These are phyloP conservation scores for Numida meleagris DNA, from an alignment of 2,113 vertebrate species.

Conservation along the genomic window DNA sequence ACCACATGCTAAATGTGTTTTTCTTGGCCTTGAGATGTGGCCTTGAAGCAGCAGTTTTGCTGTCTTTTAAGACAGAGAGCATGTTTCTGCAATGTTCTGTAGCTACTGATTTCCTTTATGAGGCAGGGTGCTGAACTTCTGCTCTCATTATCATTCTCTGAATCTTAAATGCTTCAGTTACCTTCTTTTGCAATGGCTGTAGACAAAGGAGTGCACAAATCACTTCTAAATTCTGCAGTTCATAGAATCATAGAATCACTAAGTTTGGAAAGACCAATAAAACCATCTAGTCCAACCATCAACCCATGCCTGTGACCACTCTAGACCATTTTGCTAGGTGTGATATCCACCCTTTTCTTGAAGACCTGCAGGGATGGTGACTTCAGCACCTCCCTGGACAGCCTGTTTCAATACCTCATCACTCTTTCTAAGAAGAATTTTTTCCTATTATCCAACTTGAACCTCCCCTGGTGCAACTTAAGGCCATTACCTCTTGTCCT, in stretches of 20 bases:
- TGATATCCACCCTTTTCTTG: too few species aligned
- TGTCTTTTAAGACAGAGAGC: not conserved
- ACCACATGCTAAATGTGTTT: not conserved
- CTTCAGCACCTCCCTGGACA: too few species aligned
- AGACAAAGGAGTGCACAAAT: not conserved
- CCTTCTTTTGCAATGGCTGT: not conserved
- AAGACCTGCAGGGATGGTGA: too few species aligned
- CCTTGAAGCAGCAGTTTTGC: not conserved
- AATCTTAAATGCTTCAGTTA: not conserved
- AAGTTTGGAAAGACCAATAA: too few species aligned
- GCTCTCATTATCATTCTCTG: not conserved
- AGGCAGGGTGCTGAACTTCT: not conserved
- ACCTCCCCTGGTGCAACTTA: too few species aligned
- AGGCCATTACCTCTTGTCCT: too few species aligned
- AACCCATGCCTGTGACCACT: too few species aligned
- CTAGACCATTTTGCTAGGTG: too few species aligned
- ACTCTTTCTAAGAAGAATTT: too few species aligned
- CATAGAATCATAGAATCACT: not conserved
- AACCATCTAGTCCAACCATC: too few species aligned
- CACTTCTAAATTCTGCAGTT: not conserved
- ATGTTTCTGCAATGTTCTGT: not conserved
- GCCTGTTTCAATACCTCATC: too few species aligned
- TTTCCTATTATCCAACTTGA: too few species aligned
- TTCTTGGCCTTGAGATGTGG: rapidly evolving
- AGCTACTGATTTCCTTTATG: not conserved